Percentiles rank a stretch among this genome's conserved stretches.
phyloP scores from a whole-genome alignment of 1,140 invertebrate species.

The Tetragonula clypearis region DNA sequence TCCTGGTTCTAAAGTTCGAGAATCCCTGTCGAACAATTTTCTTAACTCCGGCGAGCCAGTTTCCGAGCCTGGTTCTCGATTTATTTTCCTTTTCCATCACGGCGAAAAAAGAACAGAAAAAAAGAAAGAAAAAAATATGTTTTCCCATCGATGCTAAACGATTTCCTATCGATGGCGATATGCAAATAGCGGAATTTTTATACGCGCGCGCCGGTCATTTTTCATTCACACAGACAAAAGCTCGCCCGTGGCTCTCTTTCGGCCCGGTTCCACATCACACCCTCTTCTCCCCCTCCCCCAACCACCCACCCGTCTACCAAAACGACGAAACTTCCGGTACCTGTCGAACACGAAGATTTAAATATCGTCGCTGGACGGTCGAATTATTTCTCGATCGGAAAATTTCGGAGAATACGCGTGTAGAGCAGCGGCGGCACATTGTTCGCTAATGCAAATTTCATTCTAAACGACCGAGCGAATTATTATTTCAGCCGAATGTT shows the following conservation, averaged over 20 bases:
- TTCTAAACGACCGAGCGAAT: not conserved
- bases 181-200: constrained; percentile 45
- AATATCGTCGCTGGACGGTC: constrained; percentile 16
- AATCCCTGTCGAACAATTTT: not conserved
- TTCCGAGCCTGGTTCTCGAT: not conserved
- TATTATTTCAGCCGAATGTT: not conserved
- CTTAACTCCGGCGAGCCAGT: not conserved
- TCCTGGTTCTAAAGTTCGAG: not conserved
- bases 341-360: constrained; percentile 26
- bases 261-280: no score
- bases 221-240: constrained; percentile 32
- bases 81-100: constrained; percentile 13
- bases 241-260: not conserved
- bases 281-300: not conserved
- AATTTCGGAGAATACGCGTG: constrained; percentile 10
- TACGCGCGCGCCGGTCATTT: constrained; percentile 13
- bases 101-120: not conserved
- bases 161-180: constrained; percentile 45
- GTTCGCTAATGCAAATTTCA: constrained; percentile 25
- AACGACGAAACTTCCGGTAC: constrained; percentile 35
- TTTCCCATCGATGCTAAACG: constrained; percentile 45
- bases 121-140: constrained; percentile 22
- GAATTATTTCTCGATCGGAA: constrained; percentile 23
- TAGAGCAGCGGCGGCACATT: not conserved
- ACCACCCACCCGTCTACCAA: not conserved